Evolutionary conservation across 2,888 invertebrate species (phyloP).

Genomic region (Theretra japonica): DNA sequence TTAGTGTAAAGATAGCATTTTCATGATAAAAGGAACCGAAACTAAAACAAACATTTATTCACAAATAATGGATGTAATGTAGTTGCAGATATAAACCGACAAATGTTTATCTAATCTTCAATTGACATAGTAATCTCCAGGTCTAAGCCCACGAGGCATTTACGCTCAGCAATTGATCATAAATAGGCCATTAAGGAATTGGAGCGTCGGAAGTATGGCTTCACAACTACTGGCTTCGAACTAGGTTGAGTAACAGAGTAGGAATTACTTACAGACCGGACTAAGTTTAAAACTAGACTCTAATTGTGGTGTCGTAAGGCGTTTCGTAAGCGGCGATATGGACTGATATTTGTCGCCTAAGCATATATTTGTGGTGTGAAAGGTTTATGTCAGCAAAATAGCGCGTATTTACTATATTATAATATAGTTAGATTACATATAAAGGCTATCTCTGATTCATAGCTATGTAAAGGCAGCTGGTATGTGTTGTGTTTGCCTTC

Average conservation of each 20-base stretch:
- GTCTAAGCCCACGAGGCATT: not conserved
- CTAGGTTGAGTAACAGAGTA: constrained; percentile 2
- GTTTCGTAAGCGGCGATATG: not conserved
- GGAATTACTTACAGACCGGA: not conserved
- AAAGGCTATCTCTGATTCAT: too few relatives aligned
- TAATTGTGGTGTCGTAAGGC: constrained; percentile 11
- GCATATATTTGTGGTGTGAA: not conserved
- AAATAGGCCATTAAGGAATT: constrained; percentile 22
- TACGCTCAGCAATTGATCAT: constrained; percentile 19
- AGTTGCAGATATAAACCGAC: too few relatives aligned
- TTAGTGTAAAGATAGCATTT: too few relatives aligned
- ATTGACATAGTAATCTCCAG: not conserved
- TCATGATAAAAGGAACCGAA: too few relatives aligned
- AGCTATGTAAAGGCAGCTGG: too few relatives aligned
- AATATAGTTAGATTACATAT: too few relatives aligned
- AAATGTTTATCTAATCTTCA: not conserved
- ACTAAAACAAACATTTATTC: too few relatives aligned
- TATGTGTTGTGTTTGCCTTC: too few relatives aligned
- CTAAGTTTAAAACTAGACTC: constrained; percentile 1
- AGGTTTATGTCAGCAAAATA: not conserved
- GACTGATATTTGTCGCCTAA: not conserved
- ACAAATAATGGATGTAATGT: too few relatives aligned
- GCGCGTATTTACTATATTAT: not conserved
- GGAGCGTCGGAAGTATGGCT: constrained; percentile 25
- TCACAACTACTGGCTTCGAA: not conserved